Evolutionary conservation across 2,113 vertebrate genomes (phyloP), one percentile per base, ranked within the genome.

Genomic region (Synchiropus splendidus): DNA sequence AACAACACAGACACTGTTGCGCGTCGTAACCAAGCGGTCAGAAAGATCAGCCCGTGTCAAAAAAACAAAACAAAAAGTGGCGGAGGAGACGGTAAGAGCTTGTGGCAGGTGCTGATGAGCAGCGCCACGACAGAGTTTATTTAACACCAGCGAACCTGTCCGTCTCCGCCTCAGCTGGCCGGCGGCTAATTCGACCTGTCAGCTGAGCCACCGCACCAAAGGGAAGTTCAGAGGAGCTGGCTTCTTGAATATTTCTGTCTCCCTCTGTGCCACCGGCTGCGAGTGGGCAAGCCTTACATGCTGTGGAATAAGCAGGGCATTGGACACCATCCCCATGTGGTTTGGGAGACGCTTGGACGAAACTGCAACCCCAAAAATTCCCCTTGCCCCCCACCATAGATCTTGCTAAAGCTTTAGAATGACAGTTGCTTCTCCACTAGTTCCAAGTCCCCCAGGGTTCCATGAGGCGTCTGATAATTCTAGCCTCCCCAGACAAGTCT

Each of bases 171-270:
- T 67, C 45, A 18, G 46, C 51, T 39, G 52, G 36, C 49, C 63
- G 59, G 75, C 43, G 64, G 54, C 64, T 74, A 72, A 75, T 62
- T 75, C 16, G 14, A 53, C 60, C 64, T 82, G 75, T 80, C 75
- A 78, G 73, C 49, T 36, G 44, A 59, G 57, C 3, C 70, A 78
- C 75, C 75, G 49, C 75, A 80, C 42, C 57, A 51, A 75, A 64
- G 67, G 75, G 53, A 68, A 72, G 69, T 66, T 78, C 74, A 74
- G 64, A 73, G 51, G 33, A 63, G 48, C 49, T 53, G 64, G 70
- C 66, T 69, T 63, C 74, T 74, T 69, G 72, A 72, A 74, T 73
- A 81, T 79, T 82, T 79, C 74, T 72, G 67, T 72, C 67, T 70
- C 59, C 72, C 71, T 81, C 74, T 78, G 74, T 81, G 74, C 77